phyloP scores from a whole-genome alignment of 2,888 invertebrate genomes.

The Sesia bembeciformis region DNA sequence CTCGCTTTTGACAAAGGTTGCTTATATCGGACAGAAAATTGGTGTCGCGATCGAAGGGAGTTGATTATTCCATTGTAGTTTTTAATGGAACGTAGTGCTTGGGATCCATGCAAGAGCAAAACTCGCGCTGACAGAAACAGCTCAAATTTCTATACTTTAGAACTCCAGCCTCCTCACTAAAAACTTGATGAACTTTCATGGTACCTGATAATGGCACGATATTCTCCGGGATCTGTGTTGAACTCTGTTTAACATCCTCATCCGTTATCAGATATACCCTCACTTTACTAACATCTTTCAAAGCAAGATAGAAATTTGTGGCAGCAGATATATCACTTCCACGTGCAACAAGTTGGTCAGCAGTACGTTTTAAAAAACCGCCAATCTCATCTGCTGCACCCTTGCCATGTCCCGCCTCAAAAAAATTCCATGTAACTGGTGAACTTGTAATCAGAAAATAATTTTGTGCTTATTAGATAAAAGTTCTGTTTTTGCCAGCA shows the following conservation, averaged over 20 bases:
- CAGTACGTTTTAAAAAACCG: neutral
- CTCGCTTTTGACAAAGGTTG: no score
- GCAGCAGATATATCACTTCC: conserved; percentile 8
- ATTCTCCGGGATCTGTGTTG: neutral
- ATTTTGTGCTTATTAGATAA: conserved; percentile 1
- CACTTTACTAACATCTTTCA: conserved; percentile 7
- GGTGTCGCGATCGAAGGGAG: neutral
- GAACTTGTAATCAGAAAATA: conserved; percentile 1
- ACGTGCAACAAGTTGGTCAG: conserved; percentile 4
- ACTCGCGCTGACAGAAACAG: conserved; percentile 1
- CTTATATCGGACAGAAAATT: conserved; percentile 2
- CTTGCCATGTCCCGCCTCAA: conserved; percentile 4
- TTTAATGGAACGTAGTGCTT: conserved; percentile 4
- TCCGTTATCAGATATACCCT: conserved; percentile 1
- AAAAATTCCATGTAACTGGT: conserved; percentile 5
- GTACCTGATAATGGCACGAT: conserved; percentile 1
- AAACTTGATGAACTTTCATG: conserved; percentile 1
- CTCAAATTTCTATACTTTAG: neutral
- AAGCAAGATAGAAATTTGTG: conserved; percentile 6
- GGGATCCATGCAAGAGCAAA: conserved; percentile 5
- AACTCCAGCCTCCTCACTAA: neutral
- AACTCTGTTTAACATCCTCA: conserved; percentile 1
- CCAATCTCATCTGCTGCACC: conserved; percentile 3
- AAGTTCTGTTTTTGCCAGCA: conserved; percentile 1
- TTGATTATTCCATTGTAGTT: conserved; percentile 3